Evolutionary conservation across 2,113 vertebrate genomes (phyloP), one percentile per base, ranked within the genome.

Genomic region (Mobula birostris): DNA sequence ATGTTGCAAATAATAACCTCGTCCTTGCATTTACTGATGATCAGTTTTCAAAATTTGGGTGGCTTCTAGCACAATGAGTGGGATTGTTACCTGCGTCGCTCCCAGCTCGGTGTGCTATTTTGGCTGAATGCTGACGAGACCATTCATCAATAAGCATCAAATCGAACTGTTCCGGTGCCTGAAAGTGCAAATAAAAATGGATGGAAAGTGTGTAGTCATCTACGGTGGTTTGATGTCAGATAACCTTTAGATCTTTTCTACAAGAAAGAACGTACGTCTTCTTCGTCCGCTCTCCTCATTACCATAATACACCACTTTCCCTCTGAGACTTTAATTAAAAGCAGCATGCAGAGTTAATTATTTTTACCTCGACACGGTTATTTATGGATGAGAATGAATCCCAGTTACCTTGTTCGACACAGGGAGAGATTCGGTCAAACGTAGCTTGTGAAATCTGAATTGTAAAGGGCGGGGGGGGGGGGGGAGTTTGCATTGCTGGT

Each of bases 311-410:
- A 96, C 95, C 97, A 97, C 97, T 97, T 98, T 98, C 97, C 97
- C 98, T 98, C 96, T 11, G 97, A 98, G 98, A 98, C 98, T 97
- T 97, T 98, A 97, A 99, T 99, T 99, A 99, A 97, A 98, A 97
- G 97, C 98, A 98, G 98, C 97, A 97, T 97, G 96, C 96, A 95
- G 96, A 97, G 97, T 97, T 98, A 96, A 98, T 98, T 97, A 97
- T 97, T 97, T 97, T 96, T 96, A 95, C 96, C 96, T 96, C 96
- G 95, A 95, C 96, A 96, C 96, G 97, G 96, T 97, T 96, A 96
- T 97, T 97, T 96, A 96, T 95, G 95, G 96, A 95, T 95, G 95
- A 95, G 96, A 94, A 94, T 77, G 95, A 96, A 95, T 96, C 96
- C 95, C 95, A 94, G 95, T 94, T 95, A 95, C 95, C 95, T 95